Conservation (phyloP, 2,888 invertebrate species). For the Notodonta dromedarius region DNA sequence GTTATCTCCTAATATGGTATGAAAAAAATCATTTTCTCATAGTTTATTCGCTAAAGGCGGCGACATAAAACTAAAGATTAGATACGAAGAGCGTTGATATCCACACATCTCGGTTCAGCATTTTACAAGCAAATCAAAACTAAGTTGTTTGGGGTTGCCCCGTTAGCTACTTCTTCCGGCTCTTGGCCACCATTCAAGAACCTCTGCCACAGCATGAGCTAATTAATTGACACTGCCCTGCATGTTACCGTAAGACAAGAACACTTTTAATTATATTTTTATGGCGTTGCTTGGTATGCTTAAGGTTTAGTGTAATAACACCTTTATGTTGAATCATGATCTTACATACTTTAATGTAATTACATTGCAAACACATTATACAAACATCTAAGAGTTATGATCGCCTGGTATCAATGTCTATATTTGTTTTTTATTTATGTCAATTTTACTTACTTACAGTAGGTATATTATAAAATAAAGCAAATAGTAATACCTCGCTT, state of each 20-base stretch:
- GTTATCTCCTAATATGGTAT: slow-evolving; percentile 15
- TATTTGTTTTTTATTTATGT: neutral
- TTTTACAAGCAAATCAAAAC: too few relatives aligned
- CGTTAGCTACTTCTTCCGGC: too few relatives aligned
- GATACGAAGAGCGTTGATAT: too few relatives aligned
- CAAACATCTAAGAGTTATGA: slow-evolving; percentile 30
- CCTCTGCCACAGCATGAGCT: too few relatives aligned
- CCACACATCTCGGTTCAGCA: too few relatives aligned
- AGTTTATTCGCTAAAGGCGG: neutral
- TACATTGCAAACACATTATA: slow-evolving; percentile 25
- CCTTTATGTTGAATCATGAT: slow-evolving; percentile 18
- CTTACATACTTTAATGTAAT: slow-evolving; percentile 35
- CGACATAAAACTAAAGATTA: neutral
- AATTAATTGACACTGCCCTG: too few relatives aligned
- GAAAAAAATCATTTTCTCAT: slow-evolving; percentile 32
- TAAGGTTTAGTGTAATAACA: neutral
- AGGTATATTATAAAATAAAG: neutral
- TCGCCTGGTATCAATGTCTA: slow-evolving; percentile 26
- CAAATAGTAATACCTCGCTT: too few relatives aligned
- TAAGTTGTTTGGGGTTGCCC: too few relatives aligned
- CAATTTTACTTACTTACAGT: neutral
- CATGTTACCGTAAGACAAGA: too few relatives aligned
- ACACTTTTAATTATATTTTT: too few relatives aligned
- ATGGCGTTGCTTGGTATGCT: too few relatives aligned
- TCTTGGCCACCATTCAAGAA: too few relatives aligned